These are phyloP conservation scores for Albula goreensis DNA, from an alignment of 2,113 vertebrate species.

Conservation along the genomic window DNA sequence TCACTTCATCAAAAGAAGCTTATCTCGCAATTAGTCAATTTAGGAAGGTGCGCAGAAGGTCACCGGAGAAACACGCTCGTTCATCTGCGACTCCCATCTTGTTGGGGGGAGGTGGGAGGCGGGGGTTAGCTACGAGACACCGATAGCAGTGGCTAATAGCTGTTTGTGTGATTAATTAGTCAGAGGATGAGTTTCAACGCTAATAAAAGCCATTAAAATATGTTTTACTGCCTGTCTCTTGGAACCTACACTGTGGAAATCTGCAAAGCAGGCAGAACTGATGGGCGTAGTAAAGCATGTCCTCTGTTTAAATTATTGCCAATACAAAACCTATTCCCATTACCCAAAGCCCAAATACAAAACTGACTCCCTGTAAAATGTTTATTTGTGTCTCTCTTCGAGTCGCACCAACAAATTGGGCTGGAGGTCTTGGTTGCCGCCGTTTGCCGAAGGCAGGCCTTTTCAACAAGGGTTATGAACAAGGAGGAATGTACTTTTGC, in stretches of 20 bases:
- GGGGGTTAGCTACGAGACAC: not conserved
- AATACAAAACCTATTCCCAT: slow-evolving; percentile 13
- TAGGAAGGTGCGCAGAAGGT: slow-evolving; percentile 18
- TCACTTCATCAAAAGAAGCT: slow-evolving; percentile 20
- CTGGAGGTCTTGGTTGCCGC: not conserved
- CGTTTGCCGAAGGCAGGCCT: not conserved
- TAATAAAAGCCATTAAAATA: slow-evolving; percentile 66
- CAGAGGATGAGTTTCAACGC: slow-evolving; percentile 52
- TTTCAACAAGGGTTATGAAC: not conserved
- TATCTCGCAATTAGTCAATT: slow-evolving; percentile 26
- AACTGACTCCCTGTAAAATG: slow-evolving; percentile 9
- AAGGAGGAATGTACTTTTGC: not conserved
- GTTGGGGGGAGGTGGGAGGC: slow-evolving; percentile 15
- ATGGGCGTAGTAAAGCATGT: slow-evolving; percentile 47
- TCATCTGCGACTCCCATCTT: slow-evolving; percentile 20
- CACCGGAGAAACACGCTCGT: slow-evolving; percentile 10
- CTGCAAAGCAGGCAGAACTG: slow-evolving; percentile 59
- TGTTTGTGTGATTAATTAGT: slow-evolving; percentile 50
- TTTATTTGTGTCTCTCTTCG: not conserved
- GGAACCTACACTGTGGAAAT: slow-evolving; percentile 47
- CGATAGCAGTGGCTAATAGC: slow-evolving; percentile 18
- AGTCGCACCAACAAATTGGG: not conserved
- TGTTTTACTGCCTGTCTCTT: slow-evolving; percentile 62
- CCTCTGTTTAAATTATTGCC: slow-evolving; percentile 31
- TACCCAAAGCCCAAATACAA: not conserved